Conservation (phyloP, 1,140 invertebrate species). For the Drosophila orosa region DNA sequence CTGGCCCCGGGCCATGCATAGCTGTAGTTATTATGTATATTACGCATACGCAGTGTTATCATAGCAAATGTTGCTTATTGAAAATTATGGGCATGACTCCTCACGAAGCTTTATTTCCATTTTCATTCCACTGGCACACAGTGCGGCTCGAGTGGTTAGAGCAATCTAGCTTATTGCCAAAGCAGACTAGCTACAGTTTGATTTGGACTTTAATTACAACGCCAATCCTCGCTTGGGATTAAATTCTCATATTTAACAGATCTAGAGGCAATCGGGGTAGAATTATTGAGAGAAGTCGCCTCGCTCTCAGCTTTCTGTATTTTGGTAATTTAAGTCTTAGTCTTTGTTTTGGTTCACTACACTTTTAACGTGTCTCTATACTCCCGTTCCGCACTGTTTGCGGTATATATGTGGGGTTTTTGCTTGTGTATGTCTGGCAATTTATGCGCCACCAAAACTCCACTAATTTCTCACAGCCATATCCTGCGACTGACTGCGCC, state of each 20-base stretch:
- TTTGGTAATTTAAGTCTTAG: not conserved
- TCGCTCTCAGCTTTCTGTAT: not conserved
- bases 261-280: too few species aligned
- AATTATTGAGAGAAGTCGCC: not conserved
- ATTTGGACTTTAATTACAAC: constrained; percentile 1
- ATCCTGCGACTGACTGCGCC: constrained; percentile 26
- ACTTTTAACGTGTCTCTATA: not conserved
- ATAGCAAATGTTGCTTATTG: constrained; percentile 60
- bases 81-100: constrained; percentile 62
- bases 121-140: constrained; percentile 30
- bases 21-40: constrained; percentile 67
- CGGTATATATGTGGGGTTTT: not conserved
- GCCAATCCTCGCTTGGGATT: not conserved
- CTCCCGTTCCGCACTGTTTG: constrained; percentile 16
- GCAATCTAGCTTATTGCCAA: not conserved
- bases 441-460: constrained; percentile 75
- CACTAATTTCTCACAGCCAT: constrained; percentile 68
- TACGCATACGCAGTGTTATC: constrained; percentile 71
- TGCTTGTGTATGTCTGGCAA: constrained; percentile 35
- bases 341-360: not conserved
- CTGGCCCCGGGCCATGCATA: constrained; percentile 41
- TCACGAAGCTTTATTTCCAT: constrained; percentile 47
- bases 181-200: not conserved
- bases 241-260: not conserved
- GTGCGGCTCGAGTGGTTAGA: constrained; percentile 5